Conservation (phyloP, 2,888 invertebrate species). For the Julus scandinavius region DNA sequence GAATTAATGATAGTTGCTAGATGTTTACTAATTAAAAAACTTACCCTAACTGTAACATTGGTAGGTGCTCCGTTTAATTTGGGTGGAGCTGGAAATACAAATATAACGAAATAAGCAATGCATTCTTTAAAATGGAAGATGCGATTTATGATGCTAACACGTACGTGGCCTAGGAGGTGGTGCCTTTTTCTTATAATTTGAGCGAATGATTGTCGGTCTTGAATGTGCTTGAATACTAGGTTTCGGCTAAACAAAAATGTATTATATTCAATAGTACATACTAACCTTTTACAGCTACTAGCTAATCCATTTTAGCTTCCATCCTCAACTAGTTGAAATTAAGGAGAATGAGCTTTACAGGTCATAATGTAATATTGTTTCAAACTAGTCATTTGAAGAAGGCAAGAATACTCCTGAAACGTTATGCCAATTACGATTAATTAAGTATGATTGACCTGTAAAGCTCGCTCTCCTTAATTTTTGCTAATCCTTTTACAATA, state of each 20-base stretch:
- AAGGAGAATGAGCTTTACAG: too few species aligned
- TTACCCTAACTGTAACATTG: not conserved
- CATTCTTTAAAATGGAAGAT: not conserved
- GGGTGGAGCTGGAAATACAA: constrained; percentile 46
- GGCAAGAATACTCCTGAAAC: too few species aligned
- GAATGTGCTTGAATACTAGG: constrained; percentile 46
- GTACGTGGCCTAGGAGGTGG: constrained; percentile 54
- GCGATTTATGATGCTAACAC: not conserved
- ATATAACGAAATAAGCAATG: not conserved
- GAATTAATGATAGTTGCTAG: not conserved
- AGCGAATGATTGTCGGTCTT: constrained; percentile 53
- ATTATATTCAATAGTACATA: not conserved
- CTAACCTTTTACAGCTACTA: too few species aligned
- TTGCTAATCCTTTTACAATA: too few species aligned
- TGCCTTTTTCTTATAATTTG: constrained; percentile 49
- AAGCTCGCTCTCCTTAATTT: too few species aligned
- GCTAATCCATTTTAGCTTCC: not conserved
- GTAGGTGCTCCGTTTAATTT: constrained; percentile 1
- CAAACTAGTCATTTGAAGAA: too few species aligned
- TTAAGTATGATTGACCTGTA: too few species aligned
- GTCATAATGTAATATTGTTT: too few species aligned
- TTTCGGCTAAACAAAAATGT: constrained; percentile 38
- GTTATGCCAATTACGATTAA: too few species aligned
- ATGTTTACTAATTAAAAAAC: not conserved
- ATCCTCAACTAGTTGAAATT: not conserved